Evolutionary conservation across 64 coral and sea anemone species (phyloP), one percentile per base, ranked within the genome.

Genomic region (Porites australiensis): DNA sequence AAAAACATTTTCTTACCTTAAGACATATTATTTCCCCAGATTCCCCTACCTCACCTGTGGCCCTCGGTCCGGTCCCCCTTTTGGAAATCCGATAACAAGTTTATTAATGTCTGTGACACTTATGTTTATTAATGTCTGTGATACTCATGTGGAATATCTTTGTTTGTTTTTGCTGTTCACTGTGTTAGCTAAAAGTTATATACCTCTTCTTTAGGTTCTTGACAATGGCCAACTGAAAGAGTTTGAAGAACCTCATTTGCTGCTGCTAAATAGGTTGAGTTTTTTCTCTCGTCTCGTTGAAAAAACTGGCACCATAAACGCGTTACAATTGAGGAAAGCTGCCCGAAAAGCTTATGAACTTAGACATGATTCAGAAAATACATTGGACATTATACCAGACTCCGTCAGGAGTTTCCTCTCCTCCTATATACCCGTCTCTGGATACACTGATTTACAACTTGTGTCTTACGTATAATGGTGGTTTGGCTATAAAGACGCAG

Each of bases 221-320:
- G 95, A 96, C 79, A 96, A 76, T 53, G 95, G 95, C 12, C 78
- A 82, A 5, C 74, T 96, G 54, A 74, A 82, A 43, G 95, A 96
- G 18, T 96, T 96, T 53, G 95, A 96, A 5, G 95, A 96, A 50
- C 95, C 95, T 46, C 89, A 85, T 67, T 86, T 93, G 44, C 73
- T 96, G 9, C 15, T 96, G 44, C 95, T 82, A 20, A 92, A 96
- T 19, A 58, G 16, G 20, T 88, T 86, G 22, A 90, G 91, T 64
- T 76, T 79, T 77, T 93, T 96, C 65, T 93, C 58, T 57, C 89
- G 66, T 14, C 88, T 96, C n/a, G 95, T 96, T 6, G 80, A 89
- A 55, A 86, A 96, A 72, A 96, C 95, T 13, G 95, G 95, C 8
- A 20, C 75, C 47, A 79, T 85, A 50, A 96, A 54, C 27, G 79